phyloP scores from a whole-genome alignment of 2,888 invertebrate genomes.

The Heliconius ethilla region DNA sequence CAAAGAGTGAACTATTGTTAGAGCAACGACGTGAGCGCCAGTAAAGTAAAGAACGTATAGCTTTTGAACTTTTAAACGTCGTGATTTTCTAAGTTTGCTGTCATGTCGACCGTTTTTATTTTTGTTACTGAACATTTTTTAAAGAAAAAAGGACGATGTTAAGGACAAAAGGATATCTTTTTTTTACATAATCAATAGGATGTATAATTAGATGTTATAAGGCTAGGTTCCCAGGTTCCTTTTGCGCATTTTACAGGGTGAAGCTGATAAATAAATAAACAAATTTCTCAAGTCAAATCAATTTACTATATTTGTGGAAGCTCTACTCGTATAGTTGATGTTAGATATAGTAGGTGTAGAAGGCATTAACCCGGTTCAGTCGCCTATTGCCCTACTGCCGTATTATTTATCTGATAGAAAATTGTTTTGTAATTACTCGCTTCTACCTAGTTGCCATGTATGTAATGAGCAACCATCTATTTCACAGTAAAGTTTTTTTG shows the following conservation, averaged over 20 bases:
- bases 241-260: too few species aligned
- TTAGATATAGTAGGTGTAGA: constrained; percentile 5
- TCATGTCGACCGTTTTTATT: constrained; percentile 4
- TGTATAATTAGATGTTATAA: too few species aligned
- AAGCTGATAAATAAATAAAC: background rate
- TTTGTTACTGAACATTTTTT: too few species aligned
- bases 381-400: constrained; percentile 30
- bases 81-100: constrained; percentile 15
- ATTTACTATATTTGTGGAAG: constrained; percentile 1
- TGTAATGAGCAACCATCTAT: background rate
- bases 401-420: constrained; percentile 38
- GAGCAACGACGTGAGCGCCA: background rate
- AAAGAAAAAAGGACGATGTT: too few species aligned
- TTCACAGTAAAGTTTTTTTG: background rate
- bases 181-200: too few species aligned
- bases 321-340: background rate
- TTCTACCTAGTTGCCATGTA: constrained; percentile 13
- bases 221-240: too few species aligned
- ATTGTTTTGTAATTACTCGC: constrained; percentile 35
- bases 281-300: constrained; percentile 3
- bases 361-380: constrained; percentile 27
- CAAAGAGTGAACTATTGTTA: background rate
- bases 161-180: too few species aligned
- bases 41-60: constrained; percentile 3
- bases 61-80: constrained; percentile 20